Percentiles rank a stretch among this genome's conserved stretches.
These are phyloP conservation scores for Odontamblyopus rebecca DNA, from an alignment of 2,797 vertebrate species.

Conservation along the genomic window DNA sequence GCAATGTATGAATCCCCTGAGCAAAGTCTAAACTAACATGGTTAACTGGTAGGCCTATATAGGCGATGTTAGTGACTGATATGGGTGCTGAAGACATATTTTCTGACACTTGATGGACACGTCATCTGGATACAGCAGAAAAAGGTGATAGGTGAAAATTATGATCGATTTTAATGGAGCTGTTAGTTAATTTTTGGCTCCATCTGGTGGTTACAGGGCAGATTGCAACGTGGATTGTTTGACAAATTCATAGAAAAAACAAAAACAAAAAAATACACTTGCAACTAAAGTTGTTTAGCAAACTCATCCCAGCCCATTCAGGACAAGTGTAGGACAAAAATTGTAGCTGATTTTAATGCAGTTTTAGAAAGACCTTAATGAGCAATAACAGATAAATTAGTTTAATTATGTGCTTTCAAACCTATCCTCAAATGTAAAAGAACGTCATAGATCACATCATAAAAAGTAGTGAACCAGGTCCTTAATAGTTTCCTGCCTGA, in stretches of 20 bases:
- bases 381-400: conserved; percentile 20
- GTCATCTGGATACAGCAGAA: neutral
- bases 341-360: no score
- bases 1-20: conserved; percentile 21
- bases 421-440: conserved; percentile 5
- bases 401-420: conserved; percentile 11
- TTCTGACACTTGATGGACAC: neutral
- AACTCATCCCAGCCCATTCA: no score
- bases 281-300: no score
- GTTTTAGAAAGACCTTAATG: neutral
- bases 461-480: neutral
- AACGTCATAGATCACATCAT: conserved; percentile 13
- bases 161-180: neutral
- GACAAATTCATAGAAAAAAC: no score
- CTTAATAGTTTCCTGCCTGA: neutral
- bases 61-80: neutral
- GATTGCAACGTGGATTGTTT: neutral
- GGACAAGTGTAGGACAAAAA: neutral
- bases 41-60: neutral
- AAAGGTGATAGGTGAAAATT: neutral
- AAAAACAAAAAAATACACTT: no score
- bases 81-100: neutral
- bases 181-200: neutral
- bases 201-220: neutral
- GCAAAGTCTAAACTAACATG: conserved; percentile 13